phyloP scores from a whole-genome alignment of 2,888 invertebrate genomes.

The Peribatodes rhomboidaria region DNA sequence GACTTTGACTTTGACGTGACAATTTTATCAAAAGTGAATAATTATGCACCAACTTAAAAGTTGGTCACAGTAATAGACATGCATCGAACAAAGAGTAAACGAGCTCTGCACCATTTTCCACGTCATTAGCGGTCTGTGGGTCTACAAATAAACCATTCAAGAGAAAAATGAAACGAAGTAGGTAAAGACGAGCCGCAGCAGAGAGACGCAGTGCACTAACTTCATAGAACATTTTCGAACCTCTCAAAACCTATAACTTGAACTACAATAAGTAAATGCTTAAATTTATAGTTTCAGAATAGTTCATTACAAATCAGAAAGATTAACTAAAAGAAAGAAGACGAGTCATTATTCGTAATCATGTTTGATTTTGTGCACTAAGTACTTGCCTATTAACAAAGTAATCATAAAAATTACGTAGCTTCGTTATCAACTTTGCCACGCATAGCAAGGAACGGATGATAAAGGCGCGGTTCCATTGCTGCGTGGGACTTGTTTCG shows the following conservation, averaged over 20 bases:
- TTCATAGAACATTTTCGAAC: neutral
- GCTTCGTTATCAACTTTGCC: slow-evolving; percentile 27
- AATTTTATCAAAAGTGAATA: too few relatives aligned
- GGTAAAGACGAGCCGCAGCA: neutral
- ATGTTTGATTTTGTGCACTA: too few relatives aligned
- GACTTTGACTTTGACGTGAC: too few relatives aligned
- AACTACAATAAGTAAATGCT: too few relatives aligned
- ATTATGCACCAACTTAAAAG: neutral
- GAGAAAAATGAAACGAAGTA: slow-evolving; percentile 31
- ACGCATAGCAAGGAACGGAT: neutral
- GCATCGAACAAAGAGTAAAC: slow-evolving; percentile 23
- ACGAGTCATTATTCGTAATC: too few relatives aligned
- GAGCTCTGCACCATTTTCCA: slow-evolving; percentile 39
- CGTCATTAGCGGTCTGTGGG: slow-evolving; percentile 42
- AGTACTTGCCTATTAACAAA: too few relatives aligned
- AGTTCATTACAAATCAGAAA: neutral
- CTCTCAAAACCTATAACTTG: neutral
- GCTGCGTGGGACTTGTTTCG: too few relatives aligned
- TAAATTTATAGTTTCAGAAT: too few relatives aligned
- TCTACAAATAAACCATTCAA: slow-evolving; percentile 41
- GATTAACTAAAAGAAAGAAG: too few relatives aligned
- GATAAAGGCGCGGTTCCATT: slow-evolving; percentile 1
- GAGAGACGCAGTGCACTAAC: neutral
- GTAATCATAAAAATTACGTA: slow-evolving; percentile 1
- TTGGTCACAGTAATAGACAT: neutral